A percentile compares a stretch with the other conserved stretches of the same genome.
phyloP scores from a whole-genome alignment of 2,888 invertebrate genomes.

The Ennomos quercinarius region DNA sequence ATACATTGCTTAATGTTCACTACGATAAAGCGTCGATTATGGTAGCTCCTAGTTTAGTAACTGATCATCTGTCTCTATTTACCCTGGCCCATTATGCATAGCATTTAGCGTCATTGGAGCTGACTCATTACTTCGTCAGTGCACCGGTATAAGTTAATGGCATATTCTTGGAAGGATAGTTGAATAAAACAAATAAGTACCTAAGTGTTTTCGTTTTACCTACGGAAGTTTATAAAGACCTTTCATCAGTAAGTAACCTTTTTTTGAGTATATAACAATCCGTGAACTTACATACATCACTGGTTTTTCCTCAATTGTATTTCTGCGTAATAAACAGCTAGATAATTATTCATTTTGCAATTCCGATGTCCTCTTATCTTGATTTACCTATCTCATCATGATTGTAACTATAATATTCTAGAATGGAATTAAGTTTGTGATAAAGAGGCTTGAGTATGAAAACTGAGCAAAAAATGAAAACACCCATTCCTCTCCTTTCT shows the following conservation, averaged over 20 bases:
- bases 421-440: conserved; percentile 10
- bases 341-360: conserved; percentile 17
- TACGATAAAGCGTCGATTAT: conserved; percentile 5
- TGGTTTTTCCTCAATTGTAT: conserved; percentile 22
- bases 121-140: conserved; percentile 67
- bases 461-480: too few species aligned
- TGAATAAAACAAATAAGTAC: conserved; percentile 42
- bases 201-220: conserved; percentile 39
- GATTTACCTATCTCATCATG: conserved; percentile 7
- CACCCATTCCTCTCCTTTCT: too few species aligned
- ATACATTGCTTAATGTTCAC: conserved; percentile 11
- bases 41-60: conserved; percentile 40
- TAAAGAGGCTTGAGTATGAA: not conserved
- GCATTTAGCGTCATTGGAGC: conserved; percentile 60
- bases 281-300: not conserved
- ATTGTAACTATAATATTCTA: conserved; percentile 13
- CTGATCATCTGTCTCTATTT: conserved; percentile 59
- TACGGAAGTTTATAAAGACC: conserved; percentile 44
- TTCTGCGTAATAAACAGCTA: conserved; percentile 7
- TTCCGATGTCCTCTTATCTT: conserved; percentile 12
- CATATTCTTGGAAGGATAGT: conserved; percentile 66
- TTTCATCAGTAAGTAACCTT: conserved; percentile 11
- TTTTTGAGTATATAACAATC: conserved; percentile 7
- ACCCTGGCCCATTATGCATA: conserved; percentile 62
- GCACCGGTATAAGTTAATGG: conserved; percentile 62